These are phyloP conservation scores for Eupithecia inturbata DNA, from an alignment of 2,888 invertebrate genomes.

Conservation along the genomic window DNA sequence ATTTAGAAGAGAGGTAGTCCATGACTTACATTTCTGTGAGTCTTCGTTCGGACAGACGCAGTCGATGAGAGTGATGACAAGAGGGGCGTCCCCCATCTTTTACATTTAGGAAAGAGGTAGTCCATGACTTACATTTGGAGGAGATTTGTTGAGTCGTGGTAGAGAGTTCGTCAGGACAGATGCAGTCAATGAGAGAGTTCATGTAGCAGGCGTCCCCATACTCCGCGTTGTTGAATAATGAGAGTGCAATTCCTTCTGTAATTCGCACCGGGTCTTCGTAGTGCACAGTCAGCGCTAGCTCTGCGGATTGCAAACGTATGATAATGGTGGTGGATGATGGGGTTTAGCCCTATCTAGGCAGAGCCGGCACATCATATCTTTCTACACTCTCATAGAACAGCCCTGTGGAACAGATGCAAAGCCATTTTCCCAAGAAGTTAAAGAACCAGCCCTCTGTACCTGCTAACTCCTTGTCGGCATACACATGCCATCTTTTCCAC, in stretches of 20 bases:
- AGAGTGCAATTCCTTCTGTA: constrained; percentile 65
- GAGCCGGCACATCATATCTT: too few species aligned
- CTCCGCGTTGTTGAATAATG: constrained; percentile 53
- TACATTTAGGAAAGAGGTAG: background rate
- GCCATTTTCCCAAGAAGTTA: too few species aligned
- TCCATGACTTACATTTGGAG: background rate
- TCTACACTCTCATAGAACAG: too few species aligned
- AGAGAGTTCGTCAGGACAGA: background rate
- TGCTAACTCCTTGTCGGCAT: too few species aligned
- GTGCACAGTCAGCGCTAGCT: constrained; percentile 57
- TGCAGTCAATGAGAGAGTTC: background rate
- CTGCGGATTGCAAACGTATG: constrained; percentile 45
- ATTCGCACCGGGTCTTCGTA: constrained; percentile 61
- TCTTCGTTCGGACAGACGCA: background rate
- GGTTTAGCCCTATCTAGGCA: too few species aligned
- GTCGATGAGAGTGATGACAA: background rate
- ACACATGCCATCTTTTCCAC: too few species aligned
- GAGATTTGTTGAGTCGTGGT: background rate
- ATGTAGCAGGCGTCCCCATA: background rate
- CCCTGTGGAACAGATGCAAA: too few species aligned
- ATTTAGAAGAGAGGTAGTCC: background rate
- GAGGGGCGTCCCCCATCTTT: background rate
- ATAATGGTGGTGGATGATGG: too few species aligned
- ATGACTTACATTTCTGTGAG: background rate
- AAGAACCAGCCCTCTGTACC: too few species aligned